Evolutionary conservation across 2,797 vertebrate genomes (phyloP), one percentile per base, ranked within the genome.

Genomic region (Balearica regulorum): DNA sequence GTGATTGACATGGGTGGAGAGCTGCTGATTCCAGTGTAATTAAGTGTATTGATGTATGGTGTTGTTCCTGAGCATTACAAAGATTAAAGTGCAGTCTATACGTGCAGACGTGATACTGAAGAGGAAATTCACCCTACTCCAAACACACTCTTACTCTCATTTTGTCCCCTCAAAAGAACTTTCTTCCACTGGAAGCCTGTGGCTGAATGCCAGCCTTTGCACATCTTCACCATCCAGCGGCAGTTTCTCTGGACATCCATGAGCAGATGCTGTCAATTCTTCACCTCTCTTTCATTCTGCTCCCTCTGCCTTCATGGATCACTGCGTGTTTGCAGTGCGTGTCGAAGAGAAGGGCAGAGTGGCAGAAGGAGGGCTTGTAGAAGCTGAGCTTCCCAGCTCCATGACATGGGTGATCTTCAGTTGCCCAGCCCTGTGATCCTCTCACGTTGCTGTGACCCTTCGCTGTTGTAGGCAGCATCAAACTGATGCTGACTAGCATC

Each of bases 181-280:
- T 91, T 39, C 14, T 93, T 88, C 72, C 39, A 16, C 41, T 64
- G 69, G 88, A 93, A 88, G 43, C 83, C 13, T 53, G 11, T 93
- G 95, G 86, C 92, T n/a, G 71, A 60, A 92, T 94, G 91, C 90
- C 95, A 97, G 72, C 72, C 70, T 93, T 90, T 87, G 79, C 92
- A 83, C 29, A 37, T 94, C 96, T 89, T 91, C 44, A 33, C 95
- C 91, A 21, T 95, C 90, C 96, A 79, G n/a, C n/a, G 41, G 93
- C 91, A 75, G 94, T 96, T 97, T 97, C 92, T 95, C 94, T 94
- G 94, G 96, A 93, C 33, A 76, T 97, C 94, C 92, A 96, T 93
- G 68, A 96, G 97, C 95, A 96, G 96, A 97, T 90, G 96, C 97
- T 97, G 97, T 97, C 97, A 97, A 48, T 97, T 96, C 97, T 90